Conservation (phyloP, 2,888 invertebrate genomes). For the Melanargia galathea region DNA sequence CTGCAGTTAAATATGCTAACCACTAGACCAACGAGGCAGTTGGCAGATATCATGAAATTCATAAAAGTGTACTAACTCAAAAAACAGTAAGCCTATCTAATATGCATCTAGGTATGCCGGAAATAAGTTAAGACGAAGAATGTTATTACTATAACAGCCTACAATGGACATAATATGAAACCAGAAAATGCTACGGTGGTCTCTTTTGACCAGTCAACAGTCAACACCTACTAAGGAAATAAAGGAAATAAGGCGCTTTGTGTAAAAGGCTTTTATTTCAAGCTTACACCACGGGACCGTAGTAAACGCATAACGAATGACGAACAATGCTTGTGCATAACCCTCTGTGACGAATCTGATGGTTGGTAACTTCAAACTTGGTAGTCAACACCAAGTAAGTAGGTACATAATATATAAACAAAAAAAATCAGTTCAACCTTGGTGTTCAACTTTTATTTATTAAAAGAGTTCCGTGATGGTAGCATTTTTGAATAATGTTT, state of each 20-base stretch:
- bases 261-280: constrained; percentile 68
- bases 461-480: constrained; percentile 1
- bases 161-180: neutral
- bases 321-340: constrained; percentile 69
- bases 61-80: too few relatives aligned
- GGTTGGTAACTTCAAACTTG: too few relatives aligned
- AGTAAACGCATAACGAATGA: constrained; percentile 71
- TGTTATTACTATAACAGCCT: neutral
- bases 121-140: neutral
- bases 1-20: too few relatives aligned
- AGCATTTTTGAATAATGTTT: too few relatives aligned
- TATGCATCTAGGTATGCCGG: neutral
- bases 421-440: constrained; percentile 32
- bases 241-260: constrained; percentile 48
- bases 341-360: constrained; percentile 66
- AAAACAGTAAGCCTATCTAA: too few relatives aligned
- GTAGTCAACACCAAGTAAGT: constrained; percentile 48
- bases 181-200: constrained; percentile 54
- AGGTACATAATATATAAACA: too few relatives aligned
- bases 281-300: constrained; percentile 60
- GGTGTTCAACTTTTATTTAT: neutral
- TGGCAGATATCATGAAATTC: too few relatives aligned
- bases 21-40: too few relatives aligned
- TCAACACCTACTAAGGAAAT: constrained; percentile 60
- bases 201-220: constrained; percentile 65